Evolutionary conservation across 2,888 invertebrate genomes (phyloP).

Genomic region (Harpagoxenus sublaevis): DNA sequence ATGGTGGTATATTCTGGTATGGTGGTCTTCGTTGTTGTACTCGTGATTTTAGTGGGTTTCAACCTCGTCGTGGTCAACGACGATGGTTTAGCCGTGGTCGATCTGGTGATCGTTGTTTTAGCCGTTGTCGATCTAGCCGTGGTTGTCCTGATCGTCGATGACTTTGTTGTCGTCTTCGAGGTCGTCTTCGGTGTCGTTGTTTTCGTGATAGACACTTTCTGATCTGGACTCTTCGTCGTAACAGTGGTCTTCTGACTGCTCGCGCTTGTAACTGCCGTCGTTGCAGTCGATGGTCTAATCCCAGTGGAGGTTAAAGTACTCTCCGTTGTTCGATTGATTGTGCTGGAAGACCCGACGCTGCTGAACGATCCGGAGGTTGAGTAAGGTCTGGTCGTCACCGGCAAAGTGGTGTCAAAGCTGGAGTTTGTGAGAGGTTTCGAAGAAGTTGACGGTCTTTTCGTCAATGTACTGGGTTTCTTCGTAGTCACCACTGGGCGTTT

Average conservation of each 20-base stretch:
- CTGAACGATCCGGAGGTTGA: constrained; percentile 39
- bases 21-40: constrained; percentile 62
- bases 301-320: constrained; percentile 50
- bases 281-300: constrained; percentile 39
- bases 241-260: constrained; percentile 42
- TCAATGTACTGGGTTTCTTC: constrained; percentile 72
- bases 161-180: constrained; percentile 66
- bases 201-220: constrained; percentile 60
- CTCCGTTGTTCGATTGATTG: constrained; percentile 21
- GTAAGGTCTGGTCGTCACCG: constrained; percentile 65
- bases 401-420: constrained; percentile 32
- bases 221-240: constrained; percentile 76
- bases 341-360: constrained; percentile 50
- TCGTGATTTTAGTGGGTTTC: constrained; percentile 59
- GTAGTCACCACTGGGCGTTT: constrained; percentile 71
- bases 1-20: constrained; percentile 55
- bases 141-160: constrained; percentile 47
- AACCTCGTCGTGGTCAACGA: constrained; percentile 73
- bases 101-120: constrained; percentile 60
- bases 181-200: constrained; percentile 63
- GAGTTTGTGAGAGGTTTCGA: constrained; percentile 72
- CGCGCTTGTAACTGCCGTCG: constrained; percentile 12
- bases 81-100: constrained; percentile 63
- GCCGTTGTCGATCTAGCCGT: constrained; percentile 53
- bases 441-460: constrained; percentile 86